Conservation (phyloP, 2,888 invertebrate genomes). For the Agonopterix subpropinquella region DNA sequence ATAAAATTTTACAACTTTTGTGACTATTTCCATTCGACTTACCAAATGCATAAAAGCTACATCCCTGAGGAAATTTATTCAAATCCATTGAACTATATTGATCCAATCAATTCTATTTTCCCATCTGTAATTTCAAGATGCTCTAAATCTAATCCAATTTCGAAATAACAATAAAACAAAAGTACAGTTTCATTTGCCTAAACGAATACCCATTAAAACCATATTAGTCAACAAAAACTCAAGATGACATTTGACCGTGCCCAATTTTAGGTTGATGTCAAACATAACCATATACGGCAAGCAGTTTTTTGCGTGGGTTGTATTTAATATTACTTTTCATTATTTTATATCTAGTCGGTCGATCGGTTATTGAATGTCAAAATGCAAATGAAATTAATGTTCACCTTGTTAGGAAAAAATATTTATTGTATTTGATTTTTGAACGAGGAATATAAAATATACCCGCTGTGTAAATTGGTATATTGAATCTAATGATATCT, state of each 20-base stretch:
- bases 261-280: slow-evolving; percentile 28
- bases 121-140: too few species aligned
- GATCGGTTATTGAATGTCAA: slow-evolving; percentile 24
- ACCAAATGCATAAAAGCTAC: too few species aligned
- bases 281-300: slow-evolving; percentile 26
- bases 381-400: slow-evolving; percentile 25
- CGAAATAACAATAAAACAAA: too few species aligned
- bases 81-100: too few species aligned
- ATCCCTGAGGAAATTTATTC: too few species aligned
- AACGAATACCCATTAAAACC: too few species aligned
- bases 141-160: too few species aligned
- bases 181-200: too few species aligned
- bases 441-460: background rate
- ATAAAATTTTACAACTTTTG: too few species aligned
- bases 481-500: background rate
- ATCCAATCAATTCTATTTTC: too few species aligned
- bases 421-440: background rate
- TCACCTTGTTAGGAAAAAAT: slow-evolving; percentile 30
- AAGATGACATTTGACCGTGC: slow-evolving; percentile 22
- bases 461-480: background rate
- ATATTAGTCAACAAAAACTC: background rate
- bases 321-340: slow-evolving; percentile 22
- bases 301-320: slow-evolving; percentile 29
- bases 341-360: slow-evolving; percentile 21
- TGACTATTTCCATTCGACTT: too few species aligned